Conservation (phyloP, 2,113 vertebrate genomes). For the Synchiropus splendidus region DNA sequence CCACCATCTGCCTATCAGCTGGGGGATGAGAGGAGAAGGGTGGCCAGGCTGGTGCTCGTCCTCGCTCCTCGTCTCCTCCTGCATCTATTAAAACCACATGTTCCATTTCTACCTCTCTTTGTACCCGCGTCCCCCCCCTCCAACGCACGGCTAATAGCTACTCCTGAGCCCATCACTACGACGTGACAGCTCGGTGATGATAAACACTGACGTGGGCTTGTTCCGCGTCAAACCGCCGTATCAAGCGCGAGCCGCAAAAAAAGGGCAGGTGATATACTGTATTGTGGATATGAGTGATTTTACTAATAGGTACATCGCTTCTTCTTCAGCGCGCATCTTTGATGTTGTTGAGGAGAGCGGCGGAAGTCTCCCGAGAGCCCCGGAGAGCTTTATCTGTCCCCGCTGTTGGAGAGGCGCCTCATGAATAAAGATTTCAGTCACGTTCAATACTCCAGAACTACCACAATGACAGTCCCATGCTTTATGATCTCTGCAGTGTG, state of each 20-base stretch:
- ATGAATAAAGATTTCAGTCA: constrained; percentile 67
- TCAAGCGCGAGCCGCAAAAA: constrained; percentile 72
- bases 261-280: constrained; percentile 32
- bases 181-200: constrained; percentile 81
- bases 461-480: constrained; percentile 55
- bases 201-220: constrained; percentile 81
- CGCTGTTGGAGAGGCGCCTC: constrained; percentile 51
- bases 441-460: constrained; percentile 52
- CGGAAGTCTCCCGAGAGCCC: constrained; percentile 49
- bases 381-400: constrained; percentile 56
- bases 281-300: constrained; percentile 31
- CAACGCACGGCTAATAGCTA: constrained; percentile 80
- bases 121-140: constrained; percentile 62
- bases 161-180: constrained; percentile 79
- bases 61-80: constrained; percentile 7
- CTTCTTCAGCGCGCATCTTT: constrained; percentile 31
- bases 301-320: constrained; percentile 46
- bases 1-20: constrained; percentile 98
- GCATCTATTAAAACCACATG: constrained; percentile 85
- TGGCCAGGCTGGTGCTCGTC: constrained; percentile 36
- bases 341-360: constrained; percentile 39
- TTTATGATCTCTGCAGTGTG: constrained; percentile 60
- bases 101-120: constrained; percentile 76
- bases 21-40: constrained; percentile 80
- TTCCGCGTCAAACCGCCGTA: constrained; percentile 77